These are phyloP conservation scores for Lagocephalus sceleratus DNA, from an alignment of 2,797 vertebrate species.

Conservation along the genomic window DNA sequence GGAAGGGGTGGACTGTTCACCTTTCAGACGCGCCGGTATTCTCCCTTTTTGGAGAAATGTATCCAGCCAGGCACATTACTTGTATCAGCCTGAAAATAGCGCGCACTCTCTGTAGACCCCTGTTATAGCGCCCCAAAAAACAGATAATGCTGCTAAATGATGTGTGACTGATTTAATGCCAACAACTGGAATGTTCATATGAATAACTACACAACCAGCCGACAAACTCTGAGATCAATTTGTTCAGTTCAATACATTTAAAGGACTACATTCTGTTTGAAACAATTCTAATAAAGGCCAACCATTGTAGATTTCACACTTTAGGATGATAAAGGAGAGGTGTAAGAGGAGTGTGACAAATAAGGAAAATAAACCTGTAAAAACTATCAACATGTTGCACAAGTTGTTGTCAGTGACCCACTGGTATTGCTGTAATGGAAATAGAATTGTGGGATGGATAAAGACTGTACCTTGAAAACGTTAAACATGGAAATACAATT, in stretches of 20 bases:
- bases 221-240: neutral
- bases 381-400: slow-evolving; percentile 8
- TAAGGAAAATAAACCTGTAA: slow-evolving; percentile 9
- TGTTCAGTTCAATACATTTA: neutral
- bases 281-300: neutral
- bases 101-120: slow-evolving; percentile 59
- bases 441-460: neutral
- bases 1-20: slow-evolving; percentile 69
- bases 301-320: neutral
- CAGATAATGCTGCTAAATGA: slow-evolving; percentile 53
- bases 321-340: neutral
- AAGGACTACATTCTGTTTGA: neutral
- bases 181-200: slow-evolving; percentile 28
- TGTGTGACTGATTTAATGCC: slow-evolving; percentile 45
- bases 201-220: slow-evolving; percentile 34
- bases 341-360: neutral
- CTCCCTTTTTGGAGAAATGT: slow-evolving; percentile 66
- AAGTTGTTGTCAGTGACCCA: neutral
- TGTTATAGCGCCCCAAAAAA: slow-evolving; percentile 26
- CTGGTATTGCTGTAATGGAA: neutral
- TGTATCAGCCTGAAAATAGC: slow-evolving; percentile 60
- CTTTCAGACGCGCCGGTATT: slow-evolving; percentile 67
- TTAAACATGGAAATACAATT: neutral
- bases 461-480: neutral
- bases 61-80: slow-evolving; percentile 70